Conservation (phyloP, 2,888 invertebrate genomes). For the Calameuta pallipes region DNA sequence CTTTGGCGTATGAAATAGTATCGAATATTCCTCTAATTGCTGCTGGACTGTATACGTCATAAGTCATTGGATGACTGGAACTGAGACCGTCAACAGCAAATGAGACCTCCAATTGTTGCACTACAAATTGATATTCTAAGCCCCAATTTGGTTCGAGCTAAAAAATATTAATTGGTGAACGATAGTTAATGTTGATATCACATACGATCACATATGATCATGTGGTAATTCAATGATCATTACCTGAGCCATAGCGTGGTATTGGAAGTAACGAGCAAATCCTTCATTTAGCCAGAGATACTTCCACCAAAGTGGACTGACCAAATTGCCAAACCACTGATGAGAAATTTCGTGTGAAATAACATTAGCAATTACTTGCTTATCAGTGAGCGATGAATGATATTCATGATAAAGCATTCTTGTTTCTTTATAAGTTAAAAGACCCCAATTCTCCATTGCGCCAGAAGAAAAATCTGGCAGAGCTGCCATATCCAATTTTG, state of each 20-base stretch:
- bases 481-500: conserved; percentile 70
- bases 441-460: conserved; percentile 69
- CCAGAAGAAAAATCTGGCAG: conserved; percentile 70
- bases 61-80: conserved; percentile 71
- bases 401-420: conserved; percentile 78
- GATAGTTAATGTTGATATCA: no score
- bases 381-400: conserved; percentile 34
- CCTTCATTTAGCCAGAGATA: conserved; percentile 66
- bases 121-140: conserved; percentile 76
- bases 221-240: conserved; percentile 19
- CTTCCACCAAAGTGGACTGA: conserved; percentile 62
- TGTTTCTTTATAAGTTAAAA: conserved; percentile 74
- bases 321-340: conserved; percentile 68
- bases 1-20: conserved; percentile 77
- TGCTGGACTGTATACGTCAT: conserved; percentile 68
- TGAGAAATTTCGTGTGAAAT: conserved; percentile 71
- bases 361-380: conserved; percentile 50
- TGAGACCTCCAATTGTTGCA: conserved; percentile 76
- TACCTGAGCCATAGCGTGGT: conserved; percentile 59
- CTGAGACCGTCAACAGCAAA: conserved; percentile 72
- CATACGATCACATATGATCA: no score
- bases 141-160: conserved; percentile 76
- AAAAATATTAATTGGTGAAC: background rate
- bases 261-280: conserved; percentile 70
- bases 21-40: conserved; percentile 75